Evolutionary conservation across 2,888 invertebrate genomes (phyloP).

Genomic region (Bugula neritina): DNA sequence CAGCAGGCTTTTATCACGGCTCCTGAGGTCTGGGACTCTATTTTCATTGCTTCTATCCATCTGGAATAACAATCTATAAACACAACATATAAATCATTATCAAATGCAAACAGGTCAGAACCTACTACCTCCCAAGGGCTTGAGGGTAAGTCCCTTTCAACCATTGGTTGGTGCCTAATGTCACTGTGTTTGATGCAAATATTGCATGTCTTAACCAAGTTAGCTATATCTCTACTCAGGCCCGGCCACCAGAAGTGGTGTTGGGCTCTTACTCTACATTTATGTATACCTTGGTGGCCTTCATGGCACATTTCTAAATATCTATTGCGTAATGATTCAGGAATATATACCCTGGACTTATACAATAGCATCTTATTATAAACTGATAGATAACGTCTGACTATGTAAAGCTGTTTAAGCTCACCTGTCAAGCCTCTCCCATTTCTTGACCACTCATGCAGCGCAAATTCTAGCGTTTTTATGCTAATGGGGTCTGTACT

Average conservation of each 20-base stretch:
- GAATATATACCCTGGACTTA: not conserved
- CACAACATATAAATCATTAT: not conserved
- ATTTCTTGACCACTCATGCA: not conserved
- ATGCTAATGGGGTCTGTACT: too few species aligned
- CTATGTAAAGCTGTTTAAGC: not conserved
- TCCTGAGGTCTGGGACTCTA: too few species aligned
- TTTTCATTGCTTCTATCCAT: not conserved
- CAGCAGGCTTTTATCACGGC: too few species aligned
- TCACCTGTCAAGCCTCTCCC: not conserved
- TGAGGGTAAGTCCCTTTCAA: not conserved
- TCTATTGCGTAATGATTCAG: not conserved
- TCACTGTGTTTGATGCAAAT: not conserved
- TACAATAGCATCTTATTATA: constrained; percentile 8
- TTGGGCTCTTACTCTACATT: not conserved
- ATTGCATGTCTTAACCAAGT: not conserved
- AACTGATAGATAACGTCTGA: not conserved
- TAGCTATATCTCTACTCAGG: not conserved
- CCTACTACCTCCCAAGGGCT: not conserved
- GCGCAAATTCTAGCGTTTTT: not conserved
- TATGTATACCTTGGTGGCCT: not conserved
- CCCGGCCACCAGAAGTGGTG: not conserved
- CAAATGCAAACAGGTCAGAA: not conserved
- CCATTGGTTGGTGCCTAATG: not conserved
- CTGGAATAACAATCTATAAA: not conserved
- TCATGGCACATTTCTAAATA: not conserved